Percentiles rank a stretch among this genome's conserved stretches.
Conservation (phyloP, 1,140 invertebrate genomes). For the Drosophila virilis region DNA sequence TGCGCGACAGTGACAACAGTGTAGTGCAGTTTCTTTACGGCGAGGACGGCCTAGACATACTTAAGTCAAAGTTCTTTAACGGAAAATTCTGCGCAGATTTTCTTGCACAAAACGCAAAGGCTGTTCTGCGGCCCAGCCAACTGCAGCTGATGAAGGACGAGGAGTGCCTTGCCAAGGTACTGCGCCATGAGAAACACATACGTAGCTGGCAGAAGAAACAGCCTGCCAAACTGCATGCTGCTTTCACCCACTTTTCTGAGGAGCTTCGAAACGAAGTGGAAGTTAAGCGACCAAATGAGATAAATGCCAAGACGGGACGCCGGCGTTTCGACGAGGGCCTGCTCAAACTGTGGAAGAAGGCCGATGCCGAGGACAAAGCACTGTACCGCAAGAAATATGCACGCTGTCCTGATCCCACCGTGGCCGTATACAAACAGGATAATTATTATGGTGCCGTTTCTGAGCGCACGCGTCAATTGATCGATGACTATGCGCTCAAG, state of each 20-base stretch:
- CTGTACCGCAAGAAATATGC: conserved; percentile 84
- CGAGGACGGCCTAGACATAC: conserved; percentile 98
- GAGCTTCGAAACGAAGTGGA: conserved; percentile 76
- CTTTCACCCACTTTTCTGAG: conserved; percentile 79
- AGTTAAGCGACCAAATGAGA: conserved; percentile 65
- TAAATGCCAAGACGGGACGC: conserved; percentile 74
- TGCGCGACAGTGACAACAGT: conserved; percentile 96
- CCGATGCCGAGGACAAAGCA: conserved; percentile 86
- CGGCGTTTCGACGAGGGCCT: conserved; percentile 84
- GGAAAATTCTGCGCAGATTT: conserved; percentile 91
- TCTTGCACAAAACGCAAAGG: conserved; percentile 91
- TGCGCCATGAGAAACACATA: conserved; percentile 85
- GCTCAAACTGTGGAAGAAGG: conserved; percentile 87
- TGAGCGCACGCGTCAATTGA: conserved; percentile 90
- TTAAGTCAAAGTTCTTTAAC: conserved; percentile 93
- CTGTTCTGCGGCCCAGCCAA: conserved; percentile 85
- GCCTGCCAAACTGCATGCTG: conserved; percentile 68
- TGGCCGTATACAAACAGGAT: conserved; percentile 89
- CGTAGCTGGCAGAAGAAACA: conserved; percentile 88
- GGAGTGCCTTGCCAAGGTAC: conserved; percentile 86
- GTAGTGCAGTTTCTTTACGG: conserved; percentile 99
- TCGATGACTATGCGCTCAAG: conserved; percentile 87
- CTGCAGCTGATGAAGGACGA: conserved; percentile 84
- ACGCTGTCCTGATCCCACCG: conserved; percentile 90
- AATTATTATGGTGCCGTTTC: conserved; percentile 92